These are phyloP conservation scores for Petromus typicus DNA, from an alignment of 2,113 vertebrate species.

Conservation along the genomic window DNA sequence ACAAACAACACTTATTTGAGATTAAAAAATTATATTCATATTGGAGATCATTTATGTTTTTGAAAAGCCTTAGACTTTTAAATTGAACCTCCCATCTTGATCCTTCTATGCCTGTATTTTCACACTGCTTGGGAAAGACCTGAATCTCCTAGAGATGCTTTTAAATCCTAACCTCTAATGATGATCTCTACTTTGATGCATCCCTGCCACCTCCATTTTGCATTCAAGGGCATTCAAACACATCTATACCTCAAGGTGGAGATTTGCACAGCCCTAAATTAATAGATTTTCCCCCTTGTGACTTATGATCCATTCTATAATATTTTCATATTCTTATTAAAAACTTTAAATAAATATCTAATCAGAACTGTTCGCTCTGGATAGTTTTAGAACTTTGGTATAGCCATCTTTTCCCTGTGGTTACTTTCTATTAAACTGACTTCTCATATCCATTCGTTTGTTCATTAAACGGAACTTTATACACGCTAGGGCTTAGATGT, in stretches of 20 bases:
- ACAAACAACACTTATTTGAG: background rate
- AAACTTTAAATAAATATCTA: background rate
- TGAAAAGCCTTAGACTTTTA: background rate
- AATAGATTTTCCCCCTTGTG: background rate
- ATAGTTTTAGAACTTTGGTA: slow-evolving; percentile 22
- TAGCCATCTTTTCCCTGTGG: background rate
- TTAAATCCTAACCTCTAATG: slow-evolving; percentile 33
- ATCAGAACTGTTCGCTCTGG: background rate
- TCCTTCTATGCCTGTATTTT: background rate
- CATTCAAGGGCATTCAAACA: slow-evolving; percentile 27
- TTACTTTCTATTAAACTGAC: background rate
- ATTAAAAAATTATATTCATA: background rate
- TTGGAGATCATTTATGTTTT: slow-evolving; percentile 28
- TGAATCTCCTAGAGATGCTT: slow-evolving; percentile 19
- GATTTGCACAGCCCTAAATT: background rate
- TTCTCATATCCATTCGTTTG: slow-evolving; percentile 29
- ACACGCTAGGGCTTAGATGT: background rate
- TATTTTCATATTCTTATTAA: background rate
- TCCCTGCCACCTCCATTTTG: background rate
- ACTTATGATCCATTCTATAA: background rate
- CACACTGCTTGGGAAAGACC: background rate
- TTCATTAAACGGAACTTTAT: slow-evolving; percentile 17
- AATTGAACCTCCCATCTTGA: background rate
- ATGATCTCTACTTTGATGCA: background rate
- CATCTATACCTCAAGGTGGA: background rate